Conservation (phyloP, 2,797 vertebrate genomes). For the Macropus fuliginosus region DNA sequence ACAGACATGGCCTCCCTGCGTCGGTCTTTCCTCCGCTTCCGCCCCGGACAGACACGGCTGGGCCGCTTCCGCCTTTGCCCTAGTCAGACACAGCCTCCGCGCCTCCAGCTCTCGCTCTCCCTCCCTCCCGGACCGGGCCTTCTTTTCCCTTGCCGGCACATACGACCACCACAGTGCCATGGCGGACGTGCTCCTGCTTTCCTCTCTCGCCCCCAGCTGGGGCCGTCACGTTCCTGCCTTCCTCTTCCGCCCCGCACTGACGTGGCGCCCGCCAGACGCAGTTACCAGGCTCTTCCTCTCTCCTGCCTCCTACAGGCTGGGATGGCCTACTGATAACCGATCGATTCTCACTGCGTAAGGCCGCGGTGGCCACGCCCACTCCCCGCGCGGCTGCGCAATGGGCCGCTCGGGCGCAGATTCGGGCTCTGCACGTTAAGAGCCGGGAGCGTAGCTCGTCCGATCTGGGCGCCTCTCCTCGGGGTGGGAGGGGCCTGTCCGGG, state of each 20-base stretch:
- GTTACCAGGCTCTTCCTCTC: too few relatives aligned
- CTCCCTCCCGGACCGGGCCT: too few relatives aligned
- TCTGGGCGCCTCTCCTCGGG: background rate
- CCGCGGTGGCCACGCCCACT: background rate
- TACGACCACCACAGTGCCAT: background rate
- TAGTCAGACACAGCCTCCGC: background rate
- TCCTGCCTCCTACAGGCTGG: too few relatives aligned
- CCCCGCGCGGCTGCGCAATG: too few relatives aligned
- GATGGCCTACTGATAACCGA: background rate
- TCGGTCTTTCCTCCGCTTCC: background rate
- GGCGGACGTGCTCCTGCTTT: too few relatives aligned
- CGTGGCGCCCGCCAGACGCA: too few relatives aligned
- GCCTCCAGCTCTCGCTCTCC: too few relatives aligned
- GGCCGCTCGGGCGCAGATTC: background rate
- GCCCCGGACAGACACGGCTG: background rate
- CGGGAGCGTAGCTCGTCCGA: too few relatives aligned
- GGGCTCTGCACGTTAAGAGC: too few relatives aligned
- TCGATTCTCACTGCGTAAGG: background rate
- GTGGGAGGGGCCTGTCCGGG: background rate
- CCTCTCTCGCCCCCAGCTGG: too few relatives aligned
- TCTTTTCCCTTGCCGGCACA: background rate
- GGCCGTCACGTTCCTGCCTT: too few relatives aligned
- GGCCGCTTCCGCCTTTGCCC: background rate
- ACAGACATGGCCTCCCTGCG: background rate
- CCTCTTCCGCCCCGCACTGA: too few relatives aligned